Conservation (phyloP, 2,888 invertebrate genomes). For the Hydrotaea diabolus region DNA sequence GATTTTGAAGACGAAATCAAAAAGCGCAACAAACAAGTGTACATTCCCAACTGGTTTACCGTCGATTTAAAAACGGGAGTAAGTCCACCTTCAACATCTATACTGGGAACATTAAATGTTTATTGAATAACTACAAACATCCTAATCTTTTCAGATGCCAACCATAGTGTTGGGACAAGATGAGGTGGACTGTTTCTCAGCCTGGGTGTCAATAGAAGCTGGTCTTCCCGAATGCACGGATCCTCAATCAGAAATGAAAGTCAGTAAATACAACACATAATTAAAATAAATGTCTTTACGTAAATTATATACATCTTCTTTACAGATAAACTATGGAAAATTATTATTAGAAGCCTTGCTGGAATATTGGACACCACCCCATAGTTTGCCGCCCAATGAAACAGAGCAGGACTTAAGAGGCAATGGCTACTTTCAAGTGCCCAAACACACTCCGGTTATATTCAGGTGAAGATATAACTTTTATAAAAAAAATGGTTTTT, state of each 20-base stretch:
- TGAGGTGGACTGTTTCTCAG: constrained; percentile 98
- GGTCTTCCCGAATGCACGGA: constrained; percentile 88
- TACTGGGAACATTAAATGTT: not conserved
- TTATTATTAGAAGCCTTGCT: constrained; percentile 95
- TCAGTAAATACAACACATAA: constrained; percentile 56
- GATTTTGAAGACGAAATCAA: constrained; percentile 97
- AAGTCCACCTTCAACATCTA: constrained; percentile 76
- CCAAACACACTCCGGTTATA: constrained; percentile 97
- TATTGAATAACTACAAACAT: constrained; percentile 16
- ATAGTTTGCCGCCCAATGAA: constrained; percentile 84
- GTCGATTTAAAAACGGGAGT: constrained; percentile 99
- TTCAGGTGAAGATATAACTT: constrained; percentile 85
- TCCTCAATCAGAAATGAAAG: constrained; percentile 79
- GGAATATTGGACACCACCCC: constrained; percentile 94
- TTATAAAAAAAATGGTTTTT: not conserved
- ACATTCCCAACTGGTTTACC: constrained; percentile 99
- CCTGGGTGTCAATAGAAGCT: constrained; percentile 99
- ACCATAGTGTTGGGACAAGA: constrained; percentile 98
- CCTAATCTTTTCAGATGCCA: constrained; percentile 86
- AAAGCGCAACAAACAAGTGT: constrained; percentile 94
- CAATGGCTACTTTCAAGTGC: constrained; percentile 93
- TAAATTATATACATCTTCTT: not conserved
- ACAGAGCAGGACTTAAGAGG: constrained; percentile 88
- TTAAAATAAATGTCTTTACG: not conserved
- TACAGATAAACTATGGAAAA: constrained; percentile 95